Conservation (phyloP, 2,797 vertebrate genomes). For the Sternarchorhynchus goeldii region DNA sequence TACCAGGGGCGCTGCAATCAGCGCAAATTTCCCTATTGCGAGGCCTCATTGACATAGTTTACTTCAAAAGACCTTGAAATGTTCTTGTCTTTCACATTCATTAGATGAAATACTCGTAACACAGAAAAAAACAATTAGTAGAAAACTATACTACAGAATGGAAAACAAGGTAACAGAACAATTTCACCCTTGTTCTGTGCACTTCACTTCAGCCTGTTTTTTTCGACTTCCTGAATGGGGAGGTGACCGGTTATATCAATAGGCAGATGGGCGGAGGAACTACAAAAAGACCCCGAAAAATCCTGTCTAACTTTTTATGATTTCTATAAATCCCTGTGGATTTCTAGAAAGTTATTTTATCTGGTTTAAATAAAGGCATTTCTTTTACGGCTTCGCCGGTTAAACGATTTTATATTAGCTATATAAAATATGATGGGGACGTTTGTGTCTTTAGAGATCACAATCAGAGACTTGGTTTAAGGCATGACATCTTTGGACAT, state of each 20-base stretch:
- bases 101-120: background rate
- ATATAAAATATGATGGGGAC: too few species aligned
- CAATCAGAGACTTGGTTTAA: too few species aligned
- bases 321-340: background rate
- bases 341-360: too few species aligned
- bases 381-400: too few species aligned
- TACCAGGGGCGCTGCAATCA: slow-evolving; percentile 93
- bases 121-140: background rate
- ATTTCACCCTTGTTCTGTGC: slow-evolving; percentile 50
- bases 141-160: background rate
- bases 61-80: slow-evolving; percentile 50
- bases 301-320: background rate
- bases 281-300: background rate
- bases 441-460: too few species aligned
- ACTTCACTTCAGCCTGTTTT: slow-evolving; percentile 38
- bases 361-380: too few species aligned
- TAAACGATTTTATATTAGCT: too few species aligned
- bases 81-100: slow-evolving; percentile 42
- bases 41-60: slow-evolving; percentile 89
- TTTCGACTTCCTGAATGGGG: slow-evolving; percentile 54
- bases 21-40: slow-evolving; percentile 95
- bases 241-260: slow-evolving; percentile 24
- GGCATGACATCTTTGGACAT: too few species aligned
- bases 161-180: slow-evolving; percentile 29
- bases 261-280: slow-evolving; percentile 22